Evolutionary conservation across 2,797 vertebrate species (phyloP), one percentile per base, ranked within the genome.

Genomic region (Australoheros facetus): DNA sequence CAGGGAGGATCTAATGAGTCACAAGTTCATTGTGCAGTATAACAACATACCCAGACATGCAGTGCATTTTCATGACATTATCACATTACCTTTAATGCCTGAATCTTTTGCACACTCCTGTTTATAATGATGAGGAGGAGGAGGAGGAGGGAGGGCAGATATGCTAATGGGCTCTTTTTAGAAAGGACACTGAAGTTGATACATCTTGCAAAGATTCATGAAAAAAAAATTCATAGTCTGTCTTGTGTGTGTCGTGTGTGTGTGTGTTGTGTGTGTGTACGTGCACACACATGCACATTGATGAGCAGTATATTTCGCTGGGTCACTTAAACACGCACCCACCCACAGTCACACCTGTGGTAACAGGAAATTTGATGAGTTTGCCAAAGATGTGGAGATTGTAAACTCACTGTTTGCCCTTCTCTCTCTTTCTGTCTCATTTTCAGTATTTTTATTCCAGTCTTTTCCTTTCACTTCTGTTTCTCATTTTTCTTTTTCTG

Each of bases 331-430:
- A 80, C 64, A 60, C 66, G 2, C 32, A 34, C 39, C 56, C 51
- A 64, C 72, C 72, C 81, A 79, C 76, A 77, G 39, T 85, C 82
- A 82, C 87, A 89, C 88, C 85, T 85, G 81, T 87, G 79, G 78
- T 84, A 85, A 87, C 85, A 87, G 80, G 79, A 88, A 79, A 85
- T 82, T n/a, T 79, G 58, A 66, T 62, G 34, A 79, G 39, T 78
- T 78, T 84, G 78, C 86, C 72, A 80, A 85, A 87, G 64, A 81
- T 77, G 66, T 72, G 60, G 70, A 77, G 83, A 84, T 78, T 55
- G 60, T 54, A 30, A 75, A 72, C 73, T 76, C 39, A 34, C 28
- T 30, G n/a, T 57, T 73, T 78, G 57, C 77, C 77, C 69, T 58
- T 71, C 51, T 55, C 56, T 21, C 53, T 72, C 42, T 26, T 45